Evolutionary conservation across 2,113 vertebrate genomes (phyloP), one percentile per base, ranked within the genome.

Genomic region (Hipposideros armiger): DNA sequence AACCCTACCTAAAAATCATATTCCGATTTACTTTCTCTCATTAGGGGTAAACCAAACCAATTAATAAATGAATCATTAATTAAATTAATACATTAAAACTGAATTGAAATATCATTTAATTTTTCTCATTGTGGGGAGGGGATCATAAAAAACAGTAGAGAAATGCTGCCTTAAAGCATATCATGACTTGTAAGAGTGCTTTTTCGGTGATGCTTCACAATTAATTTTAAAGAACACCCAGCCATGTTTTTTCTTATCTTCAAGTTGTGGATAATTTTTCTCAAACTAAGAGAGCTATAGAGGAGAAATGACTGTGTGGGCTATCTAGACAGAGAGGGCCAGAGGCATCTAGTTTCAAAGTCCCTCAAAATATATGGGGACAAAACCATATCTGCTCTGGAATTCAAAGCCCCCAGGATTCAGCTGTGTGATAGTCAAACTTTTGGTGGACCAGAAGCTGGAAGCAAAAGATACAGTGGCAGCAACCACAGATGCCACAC

Each of bases 71-170:
- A 20, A 47, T 66, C 22, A 36, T 52, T 64, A 45, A 80, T 54
- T 73, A 86, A 62, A 36, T 88, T 60, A 95, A 81, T 92, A 26
- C 64, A 81, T 66, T 89, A 52, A 73, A 84, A 62, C 74, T 86
- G 76, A 89, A 54, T 19, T 85, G 45, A 1, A 76, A 86, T 54
- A 2, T 30, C 52, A 45, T 86, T 54, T 11, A 40, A 50, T 74
- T 70, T 95, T 91, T 66, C 40, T 88, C 28, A 20, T 28, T 54
- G 40, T 2, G 32, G 16, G 19, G 32, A 13, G 24, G 32, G 16
- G 24, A 28, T 45, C 36, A 69, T 54, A 58, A 87, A 42, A 69
- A 78, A 62, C 1, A 56, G 19, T 54, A 74, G 72, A 91, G 64
- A 69, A 89, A 69, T 20, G 8, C 20, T 89, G 8, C 24, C 42